A percentile compares a stretch with the other conserved stretches of the same genome.
Evolutionary conservation across 30 jellyfish, hydroid and myxozoan species (phyloP).

Genomic region (Chironex yamaguchii): DNA sequence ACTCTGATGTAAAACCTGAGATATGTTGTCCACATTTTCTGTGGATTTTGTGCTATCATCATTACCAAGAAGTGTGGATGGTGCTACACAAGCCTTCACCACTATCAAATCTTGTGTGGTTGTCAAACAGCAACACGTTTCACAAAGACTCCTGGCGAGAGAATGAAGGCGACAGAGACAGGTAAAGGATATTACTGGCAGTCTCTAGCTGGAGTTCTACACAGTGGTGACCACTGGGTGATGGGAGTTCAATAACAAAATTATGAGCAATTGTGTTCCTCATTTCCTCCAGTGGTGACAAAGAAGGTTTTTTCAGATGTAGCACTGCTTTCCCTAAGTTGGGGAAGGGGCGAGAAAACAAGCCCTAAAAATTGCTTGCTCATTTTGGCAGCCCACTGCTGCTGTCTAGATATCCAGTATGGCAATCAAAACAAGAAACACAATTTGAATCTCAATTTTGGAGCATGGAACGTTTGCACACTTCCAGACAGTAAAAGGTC

Average conservation of each 20-base stretch:
- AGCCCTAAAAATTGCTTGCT: not conserved
- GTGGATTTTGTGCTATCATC: not conserved
- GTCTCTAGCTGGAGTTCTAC: not conserved
- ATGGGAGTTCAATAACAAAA: not conserved
- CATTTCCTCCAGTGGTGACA: not conserved
- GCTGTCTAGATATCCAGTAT: not conserved
- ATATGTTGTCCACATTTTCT: not conserved
- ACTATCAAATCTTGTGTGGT: not conserved
- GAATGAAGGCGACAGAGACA: not conserved
- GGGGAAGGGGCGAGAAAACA: not conserved
- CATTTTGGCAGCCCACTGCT: not conserved
- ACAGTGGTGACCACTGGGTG: not conserved
- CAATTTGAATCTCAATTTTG: not conserved
- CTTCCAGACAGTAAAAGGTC: not conserved
- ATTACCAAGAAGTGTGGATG: not conserved
- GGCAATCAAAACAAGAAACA: not conserved
- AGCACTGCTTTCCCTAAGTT: not conserved
- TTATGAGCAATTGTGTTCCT: not conserved
- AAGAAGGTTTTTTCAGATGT: not conserved
- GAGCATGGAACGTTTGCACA: not conserved
- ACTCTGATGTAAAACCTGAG: not conserved
- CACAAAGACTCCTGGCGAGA: not conserved
- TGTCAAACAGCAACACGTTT: not conserved
- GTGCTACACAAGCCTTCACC: not conserved
- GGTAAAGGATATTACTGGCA: not conserved